These are phyloP conservation scores for Babylonia areolata DNA, from an alignment of 1,140 invertebrate species.

Conservation along the genomic window DNA sequence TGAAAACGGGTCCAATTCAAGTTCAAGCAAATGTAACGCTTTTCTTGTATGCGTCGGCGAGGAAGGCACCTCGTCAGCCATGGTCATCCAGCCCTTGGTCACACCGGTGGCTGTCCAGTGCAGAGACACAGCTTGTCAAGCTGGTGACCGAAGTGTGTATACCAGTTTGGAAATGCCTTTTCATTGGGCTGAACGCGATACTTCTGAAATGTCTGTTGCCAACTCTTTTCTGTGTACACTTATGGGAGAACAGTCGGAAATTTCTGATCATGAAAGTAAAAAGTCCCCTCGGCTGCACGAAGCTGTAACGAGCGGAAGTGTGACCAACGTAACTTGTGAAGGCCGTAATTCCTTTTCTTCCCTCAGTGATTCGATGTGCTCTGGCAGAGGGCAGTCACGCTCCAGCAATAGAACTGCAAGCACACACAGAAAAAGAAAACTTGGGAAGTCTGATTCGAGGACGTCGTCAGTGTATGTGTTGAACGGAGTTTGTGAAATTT, in stretches of 20 bases:
- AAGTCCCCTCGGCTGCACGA: too few species aligned
- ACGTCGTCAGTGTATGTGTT: neutral
- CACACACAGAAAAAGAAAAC: neutral
- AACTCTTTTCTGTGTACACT: neutral
- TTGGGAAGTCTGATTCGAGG: neutral
- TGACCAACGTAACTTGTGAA: neutral
- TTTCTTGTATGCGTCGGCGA: neutral
- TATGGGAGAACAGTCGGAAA: neutral
- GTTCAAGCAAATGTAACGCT: neutral
- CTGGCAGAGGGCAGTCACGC: neutral
- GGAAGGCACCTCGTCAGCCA: neutral
- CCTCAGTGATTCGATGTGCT: neutral
- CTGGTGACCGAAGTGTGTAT: neutral
- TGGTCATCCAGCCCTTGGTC: neutral
- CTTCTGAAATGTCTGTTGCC: conserved; percentile 9
- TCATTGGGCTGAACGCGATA: neutral
- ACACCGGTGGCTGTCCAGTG: too few species aligned
- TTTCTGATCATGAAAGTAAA: neutral
- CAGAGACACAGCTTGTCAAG: neutral
- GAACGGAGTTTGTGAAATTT: neutral
- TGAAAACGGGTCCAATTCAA: neutral
- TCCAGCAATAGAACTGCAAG: neutral
- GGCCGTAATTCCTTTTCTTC: neutral
- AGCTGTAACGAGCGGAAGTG: neutral
- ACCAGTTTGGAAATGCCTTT: neutral